Base-by-base conservation (phyloP, 2,113 vertebrate species). In the Platichthys flesus region DNA sequence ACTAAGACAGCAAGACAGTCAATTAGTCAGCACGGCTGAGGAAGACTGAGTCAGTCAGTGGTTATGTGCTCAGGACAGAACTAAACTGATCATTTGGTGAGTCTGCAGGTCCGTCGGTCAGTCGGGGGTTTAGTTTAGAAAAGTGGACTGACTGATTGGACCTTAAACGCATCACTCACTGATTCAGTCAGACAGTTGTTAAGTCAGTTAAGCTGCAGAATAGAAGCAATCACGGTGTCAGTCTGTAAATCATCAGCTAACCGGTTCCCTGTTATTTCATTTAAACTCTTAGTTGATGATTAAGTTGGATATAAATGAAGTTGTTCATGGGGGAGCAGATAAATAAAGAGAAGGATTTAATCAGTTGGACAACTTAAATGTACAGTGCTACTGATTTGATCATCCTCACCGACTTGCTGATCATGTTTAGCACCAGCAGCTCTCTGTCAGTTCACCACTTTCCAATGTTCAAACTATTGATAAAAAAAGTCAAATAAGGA, bases 21-120 rank as follows among this genome's bases (percentile, higher is more conserved):
- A 68, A 86, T 88, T 87, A 85, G 73, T 78, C 69, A 54, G 37
- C 58, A 7, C 51, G 62, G 51, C 35, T 20, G 18, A 80, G n/a
- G 35, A 70, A 51, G 66, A 49, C 7, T 35, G 7, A 47, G 62
- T 69, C 65, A 79, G 54, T 62, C 62, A 58, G 68, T 61, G 12
- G 66, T 81, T 49, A 74, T 35, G 47, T 8, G 10, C 5, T n/a
- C 37, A 40, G 21, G 2, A 26, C 49, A 16, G 20, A 16, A 47
- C 20, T 54, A 21, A 54, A n/a, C 51, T n/a, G 51, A 9, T 54
- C 51, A 54, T n/a, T n/a, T 15, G 21, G 18, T 54, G 7, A 21
- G 23, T 18, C 52, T 74, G 75, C 23, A 26, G 51, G 51, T 49
- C 40, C 40, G 12, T 72, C 45, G 24, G 71, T 47, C 23, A 13